Evolutionary conservation across 2,888 invertebrate genomes (phyloP).

Genomic region (Ophion obscuratus): DNA sequence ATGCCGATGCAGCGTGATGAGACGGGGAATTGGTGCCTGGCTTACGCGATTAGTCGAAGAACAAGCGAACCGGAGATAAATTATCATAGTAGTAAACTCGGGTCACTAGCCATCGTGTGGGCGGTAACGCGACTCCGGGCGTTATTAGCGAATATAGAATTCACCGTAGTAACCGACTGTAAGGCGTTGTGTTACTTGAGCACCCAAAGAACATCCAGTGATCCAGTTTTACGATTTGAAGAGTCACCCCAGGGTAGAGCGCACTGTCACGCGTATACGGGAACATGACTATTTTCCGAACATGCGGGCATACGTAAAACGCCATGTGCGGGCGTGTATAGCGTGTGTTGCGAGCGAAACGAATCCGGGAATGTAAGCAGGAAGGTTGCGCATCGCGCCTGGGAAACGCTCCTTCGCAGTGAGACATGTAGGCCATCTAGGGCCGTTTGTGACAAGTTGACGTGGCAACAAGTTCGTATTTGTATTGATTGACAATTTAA

Average conservation of each 20-base stretch:
- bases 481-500: neutral
- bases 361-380: conserved; percentile 57
- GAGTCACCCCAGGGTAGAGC: conserved; percentile 9
- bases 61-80: conserved; percentile 68
- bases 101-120: conserved; percentile 41
- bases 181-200: conserved; percentile 24
- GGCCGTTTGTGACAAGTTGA: conserved; percentile 60
- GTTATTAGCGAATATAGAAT: too few relatives aligned
- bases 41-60: conserved; percentile 70
- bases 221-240: conserved; percentile 27
- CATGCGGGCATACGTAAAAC: conserved; percentile 3
- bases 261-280: neutral
- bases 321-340: conserved; percentile 50
- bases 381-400: conserved; percentile 64
- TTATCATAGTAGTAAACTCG: conserved; percentile 70
- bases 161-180: conserved; percentile 52
- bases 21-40: conserved; percentile 53
- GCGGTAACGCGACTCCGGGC: too few relatives aligned
- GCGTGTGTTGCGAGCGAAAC: conserved; percentile 57
- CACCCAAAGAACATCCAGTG: neutral
- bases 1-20: conserved; percentile 67
- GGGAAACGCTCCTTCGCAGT: conserved; percentile 63
- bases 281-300: conserved; percentile 43
- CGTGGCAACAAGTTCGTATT: conserved; percentile 39
- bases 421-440: conserved; percentile 65